These are phyloP conservation scores for Dugesia japonica DNA, from an alignment of 2,888 invertebrate species.

Conservation along the genomic window DNA sequence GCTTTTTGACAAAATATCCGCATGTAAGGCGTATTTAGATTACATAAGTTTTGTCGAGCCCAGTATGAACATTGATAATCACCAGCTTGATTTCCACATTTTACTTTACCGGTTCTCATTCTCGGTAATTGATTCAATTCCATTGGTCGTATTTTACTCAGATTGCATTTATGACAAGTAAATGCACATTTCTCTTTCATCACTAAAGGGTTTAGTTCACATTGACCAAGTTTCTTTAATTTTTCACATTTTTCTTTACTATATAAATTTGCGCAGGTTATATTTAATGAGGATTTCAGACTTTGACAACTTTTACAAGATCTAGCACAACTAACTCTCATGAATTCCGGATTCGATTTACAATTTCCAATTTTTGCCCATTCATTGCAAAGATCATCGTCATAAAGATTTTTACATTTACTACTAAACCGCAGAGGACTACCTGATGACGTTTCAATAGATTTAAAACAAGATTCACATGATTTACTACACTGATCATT, in stretches of 20 bases:
- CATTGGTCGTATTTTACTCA: not conserved
- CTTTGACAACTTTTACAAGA: not conserved
- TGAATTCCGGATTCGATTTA: not conserved
- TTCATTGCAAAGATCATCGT: not conserved
- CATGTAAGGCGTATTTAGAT: not conserved
- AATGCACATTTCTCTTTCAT: not conserved
- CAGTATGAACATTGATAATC: not conserved
- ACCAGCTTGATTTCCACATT: not conserved
- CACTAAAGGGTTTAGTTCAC: not conserved
- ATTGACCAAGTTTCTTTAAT: not conserved
- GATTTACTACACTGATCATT: not conserved
- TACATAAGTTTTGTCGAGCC: not conserved
- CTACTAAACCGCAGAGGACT: not conserved
- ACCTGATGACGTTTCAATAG: not conserved
- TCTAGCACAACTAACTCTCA: not conserved
- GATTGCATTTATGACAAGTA: not conserved
- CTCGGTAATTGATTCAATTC: not conserved
- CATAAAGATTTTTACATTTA: not conserved
- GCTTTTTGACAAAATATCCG: not conserved
- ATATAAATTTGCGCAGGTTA: not conserved
- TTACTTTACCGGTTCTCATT: not conserved
- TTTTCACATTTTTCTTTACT: not conserved
- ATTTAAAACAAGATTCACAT: not conserved
- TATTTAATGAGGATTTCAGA: not conserved
- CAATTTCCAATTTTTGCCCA: not conserved